Evolutionary conservation across 2,888 invertebrate species (phyloP).

Genomic region (Therioaphis trifolii): DNA sequence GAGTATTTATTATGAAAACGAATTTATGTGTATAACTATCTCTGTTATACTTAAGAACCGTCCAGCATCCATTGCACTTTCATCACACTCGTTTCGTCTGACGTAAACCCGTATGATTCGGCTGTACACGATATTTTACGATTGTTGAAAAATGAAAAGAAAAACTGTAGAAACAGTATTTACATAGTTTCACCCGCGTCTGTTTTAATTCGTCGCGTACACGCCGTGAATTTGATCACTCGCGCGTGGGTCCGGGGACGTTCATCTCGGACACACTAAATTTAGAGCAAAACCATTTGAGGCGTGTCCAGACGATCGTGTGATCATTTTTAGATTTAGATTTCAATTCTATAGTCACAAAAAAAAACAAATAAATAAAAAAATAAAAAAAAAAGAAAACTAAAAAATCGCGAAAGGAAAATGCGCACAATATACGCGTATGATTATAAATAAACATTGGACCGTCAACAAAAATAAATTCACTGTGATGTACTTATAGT

Average conservation of each 20-base stretch:
- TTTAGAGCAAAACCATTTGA: slow-evolving; percentile 33
- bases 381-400: no score
- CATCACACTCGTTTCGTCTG: no score
- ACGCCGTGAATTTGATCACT: not conserved
- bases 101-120: no score
- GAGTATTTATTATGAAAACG: no score
- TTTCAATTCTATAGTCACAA: not conserved
- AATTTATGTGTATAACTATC: no score
- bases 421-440: not conserved
- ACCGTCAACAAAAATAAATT: slow-evolving; percentile 30
- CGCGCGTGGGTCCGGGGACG: not conserved
- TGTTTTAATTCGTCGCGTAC: not conserved
- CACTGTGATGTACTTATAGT: not conserved
- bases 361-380: no score
- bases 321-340: no score
- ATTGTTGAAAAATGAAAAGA: not conserved
- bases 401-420: not conserved
- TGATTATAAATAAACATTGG: slow-evolving; percentile 46
- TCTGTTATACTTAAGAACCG: no score
- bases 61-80: no score
- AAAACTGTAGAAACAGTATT: not conserved
- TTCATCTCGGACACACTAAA: slow-evolving; percentile 11
- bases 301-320: not conserved
- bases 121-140: not conserved
- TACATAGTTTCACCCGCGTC: not conserved